Percentiles rank a stretch among this genome's conserved stretches.
These are phyloP conservation scores for Temnothorax unifasciatus DNA, from an alignment of 2,888 invertebrate species.

Conservation along the genomic window DNA sequence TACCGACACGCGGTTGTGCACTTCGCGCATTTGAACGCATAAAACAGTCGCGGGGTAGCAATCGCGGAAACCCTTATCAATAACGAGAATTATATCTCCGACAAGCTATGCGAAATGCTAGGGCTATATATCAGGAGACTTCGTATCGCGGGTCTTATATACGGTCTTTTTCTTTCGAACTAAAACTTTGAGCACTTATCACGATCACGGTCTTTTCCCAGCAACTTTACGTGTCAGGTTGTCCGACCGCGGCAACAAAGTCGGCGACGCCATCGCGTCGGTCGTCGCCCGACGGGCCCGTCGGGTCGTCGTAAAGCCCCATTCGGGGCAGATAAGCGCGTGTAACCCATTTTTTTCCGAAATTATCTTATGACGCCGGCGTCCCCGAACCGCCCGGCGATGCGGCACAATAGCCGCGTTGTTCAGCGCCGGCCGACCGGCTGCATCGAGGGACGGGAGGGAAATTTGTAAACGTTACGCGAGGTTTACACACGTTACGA, in stretches of 20 bases:
- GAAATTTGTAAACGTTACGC: slow-evolving; percentile 57
- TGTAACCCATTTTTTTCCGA: slow-evolving; percentile 70
- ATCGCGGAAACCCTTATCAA: background rate
- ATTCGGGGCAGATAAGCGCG: slow-evolving; percentile 63
- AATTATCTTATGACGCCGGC: slow-evolving; percentile 62
- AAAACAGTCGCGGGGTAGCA: background rate
- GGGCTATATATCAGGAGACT: background rate
- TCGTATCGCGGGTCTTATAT: background rate
- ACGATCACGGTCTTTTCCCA: slow-evolving; percentile 16
- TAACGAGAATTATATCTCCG: background rate
- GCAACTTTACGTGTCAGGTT: slow-evolving; percentile 25
- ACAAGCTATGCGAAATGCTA: background rate
- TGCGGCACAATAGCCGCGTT: slow-evolving; percentile 67
- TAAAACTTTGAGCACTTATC: slow-evolving; percentile 26
- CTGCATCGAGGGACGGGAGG: background rate
- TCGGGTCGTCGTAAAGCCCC: slow-evolving; percentile 42
- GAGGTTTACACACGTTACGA: slow-evolving; percentile 41
- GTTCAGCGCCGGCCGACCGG: slow-evolving; percentile 43
- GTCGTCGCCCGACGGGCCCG: slow-evolving; percentile 29
- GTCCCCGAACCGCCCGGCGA: slow-evolving; percentile 30
- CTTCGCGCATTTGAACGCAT: background rate
- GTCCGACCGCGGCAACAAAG: slow-evolving; percentile 19
- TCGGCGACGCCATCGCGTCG: slow-evolving; percentile 8
- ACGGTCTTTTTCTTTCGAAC: background rate
- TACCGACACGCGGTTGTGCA: background rate